Evolutionary conservation across 2,888 invertebrate genomes (phyloP).

Genomic region (Drosophila sordidula): DNA sequence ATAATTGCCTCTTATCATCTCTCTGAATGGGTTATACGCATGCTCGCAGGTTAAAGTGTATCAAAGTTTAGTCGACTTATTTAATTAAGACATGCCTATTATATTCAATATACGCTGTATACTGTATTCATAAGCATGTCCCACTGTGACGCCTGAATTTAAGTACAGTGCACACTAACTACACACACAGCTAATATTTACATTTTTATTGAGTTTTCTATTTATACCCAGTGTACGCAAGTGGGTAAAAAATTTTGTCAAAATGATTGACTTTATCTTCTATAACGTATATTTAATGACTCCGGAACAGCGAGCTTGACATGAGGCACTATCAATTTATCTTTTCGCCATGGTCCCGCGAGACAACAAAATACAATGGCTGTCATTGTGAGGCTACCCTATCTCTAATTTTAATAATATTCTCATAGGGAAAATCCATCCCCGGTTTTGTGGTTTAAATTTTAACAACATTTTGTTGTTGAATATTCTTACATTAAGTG

Average conservation of each 20-base stretch:
- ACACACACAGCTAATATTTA: background rate
- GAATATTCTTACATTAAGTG: too few species aligned
- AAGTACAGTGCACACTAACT: background rate
- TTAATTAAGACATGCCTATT: background rate
- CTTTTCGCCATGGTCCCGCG: too few species aligned
- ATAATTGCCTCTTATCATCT: conserved; percentile 2
- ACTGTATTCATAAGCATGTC: background rate
- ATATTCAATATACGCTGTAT: too few species aligned
- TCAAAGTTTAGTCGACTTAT: background rate
- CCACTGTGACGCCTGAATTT: background rate
- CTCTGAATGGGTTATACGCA: background rate
- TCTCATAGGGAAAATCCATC: too few species aligned
- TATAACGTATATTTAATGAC: background rate
- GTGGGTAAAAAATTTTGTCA: background rate
- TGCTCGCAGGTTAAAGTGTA: background rate
- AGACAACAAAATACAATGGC: too few species aligned
- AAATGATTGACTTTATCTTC: conserved; percentile 1
- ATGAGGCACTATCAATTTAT: background rate
- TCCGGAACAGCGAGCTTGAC: background rate
- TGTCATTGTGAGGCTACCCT: too few species aligned
- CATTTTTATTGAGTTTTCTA: conserved; percentile 4
- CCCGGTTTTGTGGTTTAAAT: too few species aligned
- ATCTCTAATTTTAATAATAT: too few species aligned
- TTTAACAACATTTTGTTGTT: too few species aligned
- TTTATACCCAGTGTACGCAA: background rate